These are phyloP conservation scores for Coreoperca whiteheadi DNA, from an alignment of 2,113 vertebrate species.

Conservation along the genomic window DNA sequence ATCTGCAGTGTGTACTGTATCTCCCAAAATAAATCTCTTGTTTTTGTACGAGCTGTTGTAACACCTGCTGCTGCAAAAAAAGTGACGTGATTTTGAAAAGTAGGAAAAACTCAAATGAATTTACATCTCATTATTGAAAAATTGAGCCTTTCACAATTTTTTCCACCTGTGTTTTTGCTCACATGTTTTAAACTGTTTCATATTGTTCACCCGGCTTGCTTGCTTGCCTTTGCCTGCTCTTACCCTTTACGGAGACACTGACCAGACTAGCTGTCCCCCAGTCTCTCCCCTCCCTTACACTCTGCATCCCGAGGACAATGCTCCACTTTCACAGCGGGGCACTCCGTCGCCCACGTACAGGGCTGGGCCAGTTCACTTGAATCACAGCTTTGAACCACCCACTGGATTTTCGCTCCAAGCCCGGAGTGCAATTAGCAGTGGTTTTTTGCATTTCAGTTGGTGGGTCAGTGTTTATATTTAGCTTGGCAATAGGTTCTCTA, in stretches of 20 bases:
- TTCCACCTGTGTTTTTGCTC: conserved; percentile 11
- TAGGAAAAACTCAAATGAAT: not conserved
- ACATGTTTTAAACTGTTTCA: not conserved
- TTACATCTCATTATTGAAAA: not conserved
- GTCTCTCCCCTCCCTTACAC: conserved; percentile 25
- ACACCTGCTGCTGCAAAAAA: conserved; percentile 40
- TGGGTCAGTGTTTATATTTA: conserved; percentile 78
- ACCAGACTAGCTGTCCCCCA: conserved; percentile 50
- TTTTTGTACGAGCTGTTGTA: conserved; percentile 9
- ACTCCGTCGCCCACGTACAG: conserved; percentile 70
- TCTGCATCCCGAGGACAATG: conserved; percentile 66
- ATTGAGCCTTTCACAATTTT: not conserved
- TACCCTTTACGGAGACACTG: conserved; percentile 49
- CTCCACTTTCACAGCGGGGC: conserved; percentile 71
- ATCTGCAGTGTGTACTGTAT: not conserved
- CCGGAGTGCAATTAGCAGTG: conserved; percentile 74
- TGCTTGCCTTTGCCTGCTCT: not conserved
- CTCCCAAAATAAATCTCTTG: conserved; percentile 60
- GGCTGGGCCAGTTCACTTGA: conserved; percentile 71
- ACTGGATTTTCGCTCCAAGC: conserved; percentile 74
- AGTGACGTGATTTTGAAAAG: not conserved
- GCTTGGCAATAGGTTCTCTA: conserved; percentile 72
- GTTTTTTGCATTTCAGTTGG: conserved; percentile 77
- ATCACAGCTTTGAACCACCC: conserved; percentile 81
- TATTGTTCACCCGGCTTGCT: not conserved